Percentiles rank a stretch among this genome's conserved stretches.
phyloP scores from a whole-genome alignment of 2,888 invertebrate species.

The Drosophila imparisetae region DNA sequence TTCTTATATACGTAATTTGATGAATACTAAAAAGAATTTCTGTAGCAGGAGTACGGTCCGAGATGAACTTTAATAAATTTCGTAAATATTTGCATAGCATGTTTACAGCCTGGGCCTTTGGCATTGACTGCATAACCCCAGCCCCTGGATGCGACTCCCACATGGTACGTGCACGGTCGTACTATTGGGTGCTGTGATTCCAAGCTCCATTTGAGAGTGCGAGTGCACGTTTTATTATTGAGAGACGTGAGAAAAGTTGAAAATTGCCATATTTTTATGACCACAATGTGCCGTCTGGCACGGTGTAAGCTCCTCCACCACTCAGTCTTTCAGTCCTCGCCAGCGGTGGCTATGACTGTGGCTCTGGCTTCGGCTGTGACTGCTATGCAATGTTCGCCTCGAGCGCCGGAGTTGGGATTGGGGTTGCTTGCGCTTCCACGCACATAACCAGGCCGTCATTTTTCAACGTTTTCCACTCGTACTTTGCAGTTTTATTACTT shows the following conservation, averaged over 20 bases:
- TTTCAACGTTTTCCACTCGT: conserved; percentile 70
- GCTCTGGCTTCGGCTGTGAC: conserved; percentile 10
- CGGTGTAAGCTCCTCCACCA: conserved; percentile 9
- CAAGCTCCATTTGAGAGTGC: conserved; percentile 45
- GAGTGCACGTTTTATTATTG: conserved; percentile 73
- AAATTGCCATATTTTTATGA: conserved; percentile 76
- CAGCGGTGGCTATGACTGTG: neutral
- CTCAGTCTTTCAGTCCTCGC: neutral
- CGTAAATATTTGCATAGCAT: conserved; percentile 70
- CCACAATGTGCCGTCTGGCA: conserved; percentile 69
- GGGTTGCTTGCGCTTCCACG: conserved; percentile 41
- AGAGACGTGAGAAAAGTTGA: conserved; percentile 72
- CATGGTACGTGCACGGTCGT: conserved; percentile 54
- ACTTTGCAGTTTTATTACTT: conserved; percentile 72
- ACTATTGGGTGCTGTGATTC: conserved; percentile 66
- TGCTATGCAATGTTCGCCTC: conserved; percentile 46
- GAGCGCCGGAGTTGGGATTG: conserved; percentile 15
- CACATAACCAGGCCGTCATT: conserved; percentile 67
- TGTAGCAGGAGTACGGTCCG: conserved; percentile 38
- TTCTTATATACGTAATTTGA: conserved; percentile 28
- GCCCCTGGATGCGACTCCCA: conserved; percentile 31
- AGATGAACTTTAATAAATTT: conserved; percentile 71
- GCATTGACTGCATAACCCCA: conserved; percentile 35
- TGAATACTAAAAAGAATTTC: conserved; percentile 38
- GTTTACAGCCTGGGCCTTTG: conserved; percentile 62